phyloP scores from a whole-genome alignment of 2,888 invertebrate species.

The Mythimna vitellina region DNA sequence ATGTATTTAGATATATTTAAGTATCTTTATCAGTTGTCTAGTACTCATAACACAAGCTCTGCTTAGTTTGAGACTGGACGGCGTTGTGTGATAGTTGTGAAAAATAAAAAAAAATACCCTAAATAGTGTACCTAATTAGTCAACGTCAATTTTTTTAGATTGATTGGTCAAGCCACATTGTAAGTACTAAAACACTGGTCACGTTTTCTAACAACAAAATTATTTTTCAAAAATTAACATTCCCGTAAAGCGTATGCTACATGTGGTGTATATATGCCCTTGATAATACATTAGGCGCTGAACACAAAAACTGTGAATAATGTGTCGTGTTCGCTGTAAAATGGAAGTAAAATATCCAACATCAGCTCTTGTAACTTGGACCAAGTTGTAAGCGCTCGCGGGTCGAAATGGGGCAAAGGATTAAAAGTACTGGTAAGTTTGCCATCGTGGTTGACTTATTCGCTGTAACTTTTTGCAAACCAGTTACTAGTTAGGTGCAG shows the following conservation, averaged over 20 bases:
- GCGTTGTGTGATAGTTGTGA: no score
- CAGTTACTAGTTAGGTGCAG: not conserved
- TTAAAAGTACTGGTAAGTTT: not conserved
- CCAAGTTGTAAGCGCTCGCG: conserved; percentile 17
- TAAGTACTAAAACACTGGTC: not conserved
- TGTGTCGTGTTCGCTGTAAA: conserved; percentile 43
- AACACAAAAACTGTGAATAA: conserved; percentile 55
- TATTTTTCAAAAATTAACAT: conserved; percentile 8
- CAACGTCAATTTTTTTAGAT: not conserved
- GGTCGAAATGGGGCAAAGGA: not conserved
- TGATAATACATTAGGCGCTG: conserved; percentile 43
- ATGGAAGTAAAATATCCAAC: conserved; percentile 54
- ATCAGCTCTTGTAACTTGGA: conserved; percentile 10
- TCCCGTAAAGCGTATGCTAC: conserved; percentile 6
- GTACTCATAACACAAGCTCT: no score
- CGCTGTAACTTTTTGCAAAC: not conserved
- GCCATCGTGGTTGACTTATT: not conserved
- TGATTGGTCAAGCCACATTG: not conserved
- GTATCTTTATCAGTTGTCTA: no score
- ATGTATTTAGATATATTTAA: no score
- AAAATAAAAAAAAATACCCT: no score
- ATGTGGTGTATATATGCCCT: conserved; percentile 28
- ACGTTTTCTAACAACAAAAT: not conserved
- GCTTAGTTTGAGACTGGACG: no score
- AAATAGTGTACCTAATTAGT: no score